A percentile compares a stretch with the other conserved stretches of the same genome.
phyloP scores from a whole-genome alignment of 1,140 invertebrate species.

The Lysiphlebus fabarum region DNA sequence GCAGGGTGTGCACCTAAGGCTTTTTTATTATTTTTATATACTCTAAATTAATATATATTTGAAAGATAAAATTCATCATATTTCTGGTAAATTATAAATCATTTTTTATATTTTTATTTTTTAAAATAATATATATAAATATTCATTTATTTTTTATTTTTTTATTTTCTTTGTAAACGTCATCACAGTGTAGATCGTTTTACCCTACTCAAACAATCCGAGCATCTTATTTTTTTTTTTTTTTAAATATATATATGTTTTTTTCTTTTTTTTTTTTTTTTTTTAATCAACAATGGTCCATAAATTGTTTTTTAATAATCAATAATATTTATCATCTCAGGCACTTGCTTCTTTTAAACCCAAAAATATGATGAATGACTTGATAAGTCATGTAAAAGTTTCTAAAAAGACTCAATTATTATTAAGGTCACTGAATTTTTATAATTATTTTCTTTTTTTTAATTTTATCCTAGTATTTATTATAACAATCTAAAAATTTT shows the following conservation, averaged over 20 bases:
- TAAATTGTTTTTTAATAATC: slow-evolving; percentile 3
- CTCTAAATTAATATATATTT: slow-evolving; percentile 5
- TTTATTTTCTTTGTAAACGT: slow-evolving; percentile 43
- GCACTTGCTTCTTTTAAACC: slow-evolving; percentile 29
- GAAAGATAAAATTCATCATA: slow-evolving; percentile 17
- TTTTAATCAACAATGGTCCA: slow-evolving; percentile 12
- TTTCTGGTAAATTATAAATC: slow-evolving; percentile 7
- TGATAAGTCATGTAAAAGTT: slow-evolving; percentile 36
- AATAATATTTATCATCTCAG: slow-evolving; percentile 22
- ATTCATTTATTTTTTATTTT: no score
- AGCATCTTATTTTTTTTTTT: slow-evolving; percentile 15
- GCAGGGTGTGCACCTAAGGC: slow-evolving; percentile 28
- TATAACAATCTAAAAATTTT: neutral
- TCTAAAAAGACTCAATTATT: slow-evolving; percentile 38
- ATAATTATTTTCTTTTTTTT: slow-evolving; percentile 6
- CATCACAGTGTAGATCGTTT: slow-evolving; percentile 48
- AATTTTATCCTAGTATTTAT: slow-evolving; percentile 5
- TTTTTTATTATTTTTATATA: slow-evolving; percentile 5
- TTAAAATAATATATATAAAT: no score
- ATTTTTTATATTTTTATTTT: slow-evolving; percentile 37
- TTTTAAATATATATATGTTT: slow-evolving; percentile 5
- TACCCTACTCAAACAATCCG: slow-evolving; percentile 18
- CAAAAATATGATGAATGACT: slow-evolving; percentile 42
- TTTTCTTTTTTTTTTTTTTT: slow-evolving; percentile 5
- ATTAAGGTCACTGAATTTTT: slow-evolving; percentile 32